A percentile compares a stretch with the other conserved stretches of the same genome.
These are phyloP conservation scores for Pegea sp. DNA, from an alignment of 23 tunicate genomes.

Conservation along the genomic window DNA sequence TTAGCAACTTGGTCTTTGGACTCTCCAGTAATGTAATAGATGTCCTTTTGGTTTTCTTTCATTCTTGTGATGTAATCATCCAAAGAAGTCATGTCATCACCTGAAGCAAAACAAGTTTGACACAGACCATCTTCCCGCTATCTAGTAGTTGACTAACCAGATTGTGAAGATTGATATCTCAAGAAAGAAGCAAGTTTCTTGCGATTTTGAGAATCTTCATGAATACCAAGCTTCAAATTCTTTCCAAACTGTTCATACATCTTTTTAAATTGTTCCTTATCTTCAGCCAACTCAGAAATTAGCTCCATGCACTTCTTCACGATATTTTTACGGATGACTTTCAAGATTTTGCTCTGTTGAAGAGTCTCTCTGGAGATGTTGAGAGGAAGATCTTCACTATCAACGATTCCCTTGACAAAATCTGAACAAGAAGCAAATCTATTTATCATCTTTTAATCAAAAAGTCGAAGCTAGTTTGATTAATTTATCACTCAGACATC, in stretches of 20 bases:
- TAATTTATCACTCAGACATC: too few species aligned
- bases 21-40: constrained; percentile 94
- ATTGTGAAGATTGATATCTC: constrained; percentile 75
- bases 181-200: constrained; percentile 68
- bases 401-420: constrained; percentile 90
- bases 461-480: too few species aligned
- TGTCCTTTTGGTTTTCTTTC: constrained; percentile 93
- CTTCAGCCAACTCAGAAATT: constrained; percentile 51
- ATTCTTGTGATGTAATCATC: constrained; percentile 65
- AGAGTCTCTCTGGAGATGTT: constrained; percentile 90
- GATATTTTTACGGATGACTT: constrained; percentile 90
- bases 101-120: constrained; percentile 1
- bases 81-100: constrained; percentile 81
- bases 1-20: constrained; percentile 78
- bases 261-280: constrained; percentile 77
- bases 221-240: constrained; percentile 90
- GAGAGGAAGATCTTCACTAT: constrained; percentile 88
- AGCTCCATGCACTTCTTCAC: constrained; percentile 82
- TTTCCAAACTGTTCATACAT: constrained; percentile 83
- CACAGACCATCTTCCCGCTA: too few species aligned
- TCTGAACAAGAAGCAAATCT: constrained; percentile 14
- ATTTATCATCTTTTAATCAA: not conserved
- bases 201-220: constrained; percentile 91
- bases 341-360: constrained; percentile 84
- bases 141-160: constrained; percentile 31